Percentiles rank a stretch among this genome's conserved stretches.
phyloP scores from a whole-genome alignment of 2,888 invertebrate species.

The Elegia similella region DNA sequence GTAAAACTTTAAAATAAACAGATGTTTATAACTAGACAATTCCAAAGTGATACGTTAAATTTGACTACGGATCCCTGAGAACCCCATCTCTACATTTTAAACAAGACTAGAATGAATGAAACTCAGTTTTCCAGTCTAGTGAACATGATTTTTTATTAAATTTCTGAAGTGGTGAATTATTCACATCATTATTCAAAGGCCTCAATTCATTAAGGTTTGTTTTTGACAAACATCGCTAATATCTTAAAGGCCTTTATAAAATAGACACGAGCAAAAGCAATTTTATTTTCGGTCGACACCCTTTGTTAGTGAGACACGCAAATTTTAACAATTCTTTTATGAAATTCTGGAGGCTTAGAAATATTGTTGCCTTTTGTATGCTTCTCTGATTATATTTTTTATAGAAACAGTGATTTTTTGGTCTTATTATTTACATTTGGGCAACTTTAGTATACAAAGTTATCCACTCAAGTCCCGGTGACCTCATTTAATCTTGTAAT shows the following conservation, averaged over 20 bases:
- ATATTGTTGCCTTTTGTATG: background rate
- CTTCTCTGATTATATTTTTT: background rate
- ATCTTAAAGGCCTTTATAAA: background rate
- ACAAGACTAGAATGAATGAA: slow-evolving; percentile 21
- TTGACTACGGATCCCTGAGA: background rate
- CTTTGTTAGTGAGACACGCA: background rate
- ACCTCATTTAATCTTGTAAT: too few relatives aligned
- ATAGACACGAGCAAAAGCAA: background rate
- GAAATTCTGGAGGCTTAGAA: background rate
- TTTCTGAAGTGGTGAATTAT: slow-evolving; percentile 14
- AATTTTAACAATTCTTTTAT: background rate
- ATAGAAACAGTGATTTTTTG: background rate
- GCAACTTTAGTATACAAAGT: too few relatives aligned
- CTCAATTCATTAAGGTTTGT: background rate
- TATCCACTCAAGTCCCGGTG: too few relatives aligned
- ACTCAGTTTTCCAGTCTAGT: slow-evolving; percentile 26
- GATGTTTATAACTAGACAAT: too few relatives aligned
- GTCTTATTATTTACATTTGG: background rate
- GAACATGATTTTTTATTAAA: slow-evolving; percentile 18
- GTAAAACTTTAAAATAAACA: too few relatives aligned
- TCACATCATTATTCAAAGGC: background rate
- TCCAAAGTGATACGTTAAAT: background rate
- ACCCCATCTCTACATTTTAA: background rate
- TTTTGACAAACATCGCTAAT: background rate
- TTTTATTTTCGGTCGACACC: background rate